Evolutionary conservation across 2,888 invertebrate genomes (phyloP).

Genomic region (Lamproptera curius): DNA sequence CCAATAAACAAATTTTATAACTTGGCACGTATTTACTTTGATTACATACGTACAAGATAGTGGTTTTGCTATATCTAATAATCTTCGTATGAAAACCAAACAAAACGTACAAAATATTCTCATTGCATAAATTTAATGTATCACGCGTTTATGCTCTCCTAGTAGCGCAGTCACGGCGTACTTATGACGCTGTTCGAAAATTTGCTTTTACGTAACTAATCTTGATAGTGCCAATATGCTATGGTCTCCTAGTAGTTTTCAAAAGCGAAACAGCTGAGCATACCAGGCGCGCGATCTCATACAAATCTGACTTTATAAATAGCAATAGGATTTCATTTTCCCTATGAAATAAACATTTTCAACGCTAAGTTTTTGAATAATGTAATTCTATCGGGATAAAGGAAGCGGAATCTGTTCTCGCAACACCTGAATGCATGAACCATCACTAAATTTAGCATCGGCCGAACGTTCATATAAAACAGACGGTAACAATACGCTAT

Average conservation of each 20-base stretch:
- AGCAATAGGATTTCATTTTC: not conserved
- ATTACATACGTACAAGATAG: not conserved
- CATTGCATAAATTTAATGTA: not conserved
- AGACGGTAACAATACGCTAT: slow-evolving; percentile 2
- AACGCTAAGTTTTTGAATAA: not conserved
- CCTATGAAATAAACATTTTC: not conserved
- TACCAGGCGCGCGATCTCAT: slow-evolving; percentile 4
- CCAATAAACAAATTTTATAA: not conserved
- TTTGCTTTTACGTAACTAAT: not conserved
- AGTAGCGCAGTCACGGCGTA: not conserved
- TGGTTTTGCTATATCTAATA: not conserved
- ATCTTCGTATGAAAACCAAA: not conserved
- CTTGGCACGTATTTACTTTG: not conserved
- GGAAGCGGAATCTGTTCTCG: not conserved
- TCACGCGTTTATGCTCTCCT: slow-evolving; percentile 2
- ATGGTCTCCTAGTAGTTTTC: slow-evolving; percentile 12
- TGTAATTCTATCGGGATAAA: not conserved
- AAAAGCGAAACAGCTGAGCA: not conserved
- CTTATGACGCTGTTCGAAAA: not conserved
- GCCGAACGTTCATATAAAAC: not conserved
- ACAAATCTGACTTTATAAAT: not conserved
- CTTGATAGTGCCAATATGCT: not conserved
- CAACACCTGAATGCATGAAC: not conserved
- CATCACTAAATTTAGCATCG: slow-evolving; percentile 1
- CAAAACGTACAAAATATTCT: not conserved